phyloP scores from a whole-genome alignment of 1,140 invertebrate genomes.

The Drosophila bocki region DNA sequence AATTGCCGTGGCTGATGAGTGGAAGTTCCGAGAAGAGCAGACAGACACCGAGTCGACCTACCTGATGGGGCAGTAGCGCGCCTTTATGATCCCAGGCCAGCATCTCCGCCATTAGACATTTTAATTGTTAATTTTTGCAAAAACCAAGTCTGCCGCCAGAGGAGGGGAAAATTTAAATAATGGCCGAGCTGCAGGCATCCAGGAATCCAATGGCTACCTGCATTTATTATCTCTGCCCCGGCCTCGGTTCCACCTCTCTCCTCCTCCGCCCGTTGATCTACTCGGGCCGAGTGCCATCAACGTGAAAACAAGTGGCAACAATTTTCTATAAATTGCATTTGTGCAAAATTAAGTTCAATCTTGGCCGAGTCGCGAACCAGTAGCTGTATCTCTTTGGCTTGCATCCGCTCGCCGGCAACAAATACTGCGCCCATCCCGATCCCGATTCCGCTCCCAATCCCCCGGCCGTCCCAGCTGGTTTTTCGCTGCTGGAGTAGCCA shows the following conservation, averaged over 20 bases:
- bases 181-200: constrained; percentile 72
- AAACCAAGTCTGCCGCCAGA: background rate
- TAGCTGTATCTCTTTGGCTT: constrained; percentile 53
- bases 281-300: constrained; percentile 68
- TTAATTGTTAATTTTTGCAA: constrained; percentile 80
- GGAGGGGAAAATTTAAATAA: constrained; percentile 72
- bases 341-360: constrained; percentile 83
- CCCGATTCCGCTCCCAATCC: background rate
- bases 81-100: constrained; percentile 51
- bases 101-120: constrained; percentile 76
- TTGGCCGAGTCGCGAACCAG: constrained; percentile 65
- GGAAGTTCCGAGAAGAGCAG: constrained; percentile 68
- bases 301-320: constrained; percentile 83
- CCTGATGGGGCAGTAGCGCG: constrained; percentile 29
- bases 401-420: constrained; percentile 48
- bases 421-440: constrained; percentile 11
- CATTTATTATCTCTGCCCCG: constrained; percentile 66
- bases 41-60: constrained; percentile 42
- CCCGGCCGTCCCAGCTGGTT: constrained; percentile 15
- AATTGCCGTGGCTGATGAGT: constrained; percentile 59
- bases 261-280: constrained; percentile 8
- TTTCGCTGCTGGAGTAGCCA: constrained; percentile 79
- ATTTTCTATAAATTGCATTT: constrained; percentile 84
- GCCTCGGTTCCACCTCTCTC: background rate
- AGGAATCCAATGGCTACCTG: constrained; percentile 66